Percentiles rank a stretch among this genome's conserved stretches.
phyloP scores from a whole-genome alignment of 2,113 vertebrate species.

The Dicerorhinus sumatrensis region DNA sequence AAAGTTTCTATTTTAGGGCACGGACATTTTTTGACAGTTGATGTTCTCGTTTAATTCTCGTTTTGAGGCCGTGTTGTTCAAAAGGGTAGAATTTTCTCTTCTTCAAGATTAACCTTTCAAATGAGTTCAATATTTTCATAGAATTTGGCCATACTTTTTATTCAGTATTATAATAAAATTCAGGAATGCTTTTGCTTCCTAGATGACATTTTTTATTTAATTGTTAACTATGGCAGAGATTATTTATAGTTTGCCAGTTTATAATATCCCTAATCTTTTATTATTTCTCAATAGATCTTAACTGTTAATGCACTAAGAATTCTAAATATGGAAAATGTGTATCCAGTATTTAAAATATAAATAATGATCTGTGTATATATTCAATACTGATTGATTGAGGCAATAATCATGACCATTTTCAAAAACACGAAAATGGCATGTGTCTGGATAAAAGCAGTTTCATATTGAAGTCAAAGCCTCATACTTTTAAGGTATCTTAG shows the following conservation, averaged over 20 bases:
- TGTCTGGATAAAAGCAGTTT: conserved; percentile 42
- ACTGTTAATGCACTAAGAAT: background rate
- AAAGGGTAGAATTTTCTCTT: conserved; percentile 12
- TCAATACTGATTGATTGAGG: background rate
- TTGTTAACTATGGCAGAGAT: background rate
- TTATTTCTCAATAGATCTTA: conserved; percentile 21
- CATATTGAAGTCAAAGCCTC: background rate
- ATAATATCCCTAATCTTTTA: background rate
- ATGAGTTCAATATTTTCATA: background rate
- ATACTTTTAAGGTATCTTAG: background rate
- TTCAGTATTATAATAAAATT: background rate
- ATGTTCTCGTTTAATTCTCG: background rate
- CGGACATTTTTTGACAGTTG: background rate
- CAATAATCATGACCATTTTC: background rate
- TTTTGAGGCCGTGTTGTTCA: background rate
- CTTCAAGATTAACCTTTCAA: background rate
- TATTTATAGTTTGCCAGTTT: background rate
- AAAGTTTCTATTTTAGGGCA: background rate
- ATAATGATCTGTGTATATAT: background rate
- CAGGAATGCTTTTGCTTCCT: background rate
- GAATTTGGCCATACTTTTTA: background rate
- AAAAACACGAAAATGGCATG: background rate
- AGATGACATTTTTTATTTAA: background rate
- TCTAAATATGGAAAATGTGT: background rate
- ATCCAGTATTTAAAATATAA: background rate